Evolutionary conservation across 2,113 vertebrate species (phyloP).

Genomic region (Ailurus styani): DNA sequence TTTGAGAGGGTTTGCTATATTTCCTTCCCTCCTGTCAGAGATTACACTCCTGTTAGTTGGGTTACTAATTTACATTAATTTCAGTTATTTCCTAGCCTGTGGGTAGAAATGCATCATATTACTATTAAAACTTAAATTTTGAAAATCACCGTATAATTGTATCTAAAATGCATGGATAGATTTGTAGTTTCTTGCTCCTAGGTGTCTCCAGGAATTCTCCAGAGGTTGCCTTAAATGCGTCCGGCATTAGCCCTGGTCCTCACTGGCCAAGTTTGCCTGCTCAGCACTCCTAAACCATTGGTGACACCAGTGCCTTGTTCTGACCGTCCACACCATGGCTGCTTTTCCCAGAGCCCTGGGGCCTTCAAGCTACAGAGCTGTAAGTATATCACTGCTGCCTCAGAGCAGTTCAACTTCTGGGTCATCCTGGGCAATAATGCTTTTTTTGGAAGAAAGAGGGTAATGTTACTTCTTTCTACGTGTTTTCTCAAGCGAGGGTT

Average conservation of each 20-base stretch:
- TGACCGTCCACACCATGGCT: neutral
- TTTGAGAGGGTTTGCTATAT: neutral
- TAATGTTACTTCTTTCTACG: neutral
- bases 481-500: neutral
- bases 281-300: neutral
- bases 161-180: neutral
- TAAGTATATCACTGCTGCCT: neutral
- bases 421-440: neutral
- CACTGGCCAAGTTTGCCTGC: fast-evolving
- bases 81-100: neutral
- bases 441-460: neutral
- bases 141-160: neutral
- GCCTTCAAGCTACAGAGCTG: neutral
- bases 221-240: neutral
- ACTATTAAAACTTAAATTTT: neutral
- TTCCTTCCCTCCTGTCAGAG: neutral
- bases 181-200: neutral
- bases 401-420: neutral
- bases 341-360: neutral
- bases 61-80: neutral
- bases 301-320: neutral
- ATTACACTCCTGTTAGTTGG: neutral
- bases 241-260: neutral
- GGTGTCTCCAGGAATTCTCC: neutral
- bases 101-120: neutral